Base-by-base conservation (phyloP, 2,797 vertebrate species). In the Borostomias antarcticus region DNA sequence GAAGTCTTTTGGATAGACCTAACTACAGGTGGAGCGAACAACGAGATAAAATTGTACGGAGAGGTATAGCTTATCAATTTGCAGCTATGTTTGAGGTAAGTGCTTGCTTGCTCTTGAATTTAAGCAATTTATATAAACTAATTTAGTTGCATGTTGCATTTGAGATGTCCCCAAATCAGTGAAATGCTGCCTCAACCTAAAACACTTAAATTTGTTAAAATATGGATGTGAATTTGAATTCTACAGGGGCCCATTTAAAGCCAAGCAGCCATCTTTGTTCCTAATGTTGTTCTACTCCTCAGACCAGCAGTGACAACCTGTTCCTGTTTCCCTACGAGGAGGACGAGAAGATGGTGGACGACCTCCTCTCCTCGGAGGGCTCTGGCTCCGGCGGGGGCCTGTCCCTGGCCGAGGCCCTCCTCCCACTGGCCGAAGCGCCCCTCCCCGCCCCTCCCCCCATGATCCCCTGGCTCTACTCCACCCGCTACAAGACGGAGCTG, bases 401-500 rank as follows among this genome's bases (percentile, higher is more conserved):
- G n/a, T 92, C 91, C 3, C 66, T 93, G 64, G 84, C 90, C 0
- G 83, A 89, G 50, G 88, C 91, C 2, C 73, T 93, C 43, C 85
- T 92, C 5, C 92, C 92, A 0, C 64, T 90, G 11, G 86, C 82
- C 0, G 89, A 89, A 19, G n/a, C n/a, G n/a, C n/a, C n/a, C n/a
- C n/a, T n/a, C n/a, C n/a, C n/a, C n/a, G n/a, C n/a, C n/a, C n/a
- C n/a, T n/a, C n/a, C n/a, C n/a, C n/a, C n/a, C n/a, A n/a, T 73
- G 4, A 64, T 78, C 11, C 85, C 89, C 4, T 90, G 85, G 86
- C 82, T 90, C 62, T 92, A 83, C 75, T 94, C 91, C 69, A 92
- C 91, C 17, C 92, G 93, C 72, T 94, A 93, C 78, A 94, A 94
- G 86, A 94, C 92, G 0, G 91, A 93, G 75, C 88, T 94, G 47